Conservation (phyloP, 2,797 vertebrate genomes). For the Galago senegalensis region DNA sequence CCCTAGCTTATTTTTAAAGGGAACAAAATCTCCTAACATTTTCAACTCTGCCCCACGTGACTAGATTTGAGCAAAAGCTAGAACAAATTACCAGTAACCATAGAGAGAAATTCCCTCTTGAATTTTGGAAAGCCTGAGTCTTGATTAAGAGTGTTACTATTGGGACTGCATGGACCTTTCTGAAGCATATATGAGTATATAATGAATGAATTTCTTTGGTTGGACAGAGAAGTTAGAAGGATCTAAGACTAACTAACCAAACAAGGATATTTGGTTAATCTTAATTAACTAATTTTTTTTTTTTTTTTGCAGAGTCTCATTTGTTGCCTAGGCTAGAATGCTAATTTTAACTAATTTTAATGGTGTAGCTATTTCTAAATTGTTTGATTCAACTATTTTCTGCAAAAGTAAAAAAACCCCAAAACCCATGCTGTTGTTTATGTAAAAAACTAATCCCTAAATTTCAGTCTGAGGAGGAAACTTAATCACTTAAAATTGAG, state of each 20-base stretch:
- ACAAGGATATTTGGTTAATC: conserved; percentile 15
- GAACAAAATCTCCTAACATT: background rate
- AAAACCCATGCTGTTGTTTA: background rate
- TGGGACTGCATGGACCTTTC: background rate
- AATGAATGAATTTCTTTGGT: conserved; percentile 16
- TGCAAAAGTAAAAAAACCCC: background rate
- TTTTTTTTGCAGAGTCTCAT: no score
- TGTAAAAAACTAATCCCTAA: background rate
- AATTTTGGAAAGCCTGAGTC: conserved; percentile 30
- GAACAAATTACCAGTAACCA: conserved; percentile 56
- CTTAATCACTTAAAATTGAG: conserved; percentile 29
- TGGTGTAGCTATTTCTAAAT: conserved; percentile 1
- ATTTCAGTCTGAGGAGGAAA: conserved; percentile 46
- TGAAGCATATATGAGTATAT: background rate
- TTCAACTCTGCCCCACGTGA: background rate
- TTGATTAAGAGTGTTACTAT: background rate
- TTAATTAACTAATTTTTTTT: background rate
- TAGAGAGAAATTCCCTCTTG: conserved; percentile 58
- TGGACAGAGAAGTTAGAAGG: background rate
- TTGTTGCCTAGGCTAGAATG: no score
- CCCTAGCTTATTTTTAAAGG: conserved; percentile 40
- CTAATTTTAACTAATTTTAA: conserved; percentile 19
- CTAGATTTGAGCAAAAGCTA: conserved; percentile 37
- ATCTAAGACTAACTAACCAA: background rate
- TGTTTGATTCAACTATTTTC: background rate